These are phyloP conservation scores for Novumbra hubbsi DNA, from an alignment of 2,797 vertebrate species.

Conservation along the genomic window DNA sequence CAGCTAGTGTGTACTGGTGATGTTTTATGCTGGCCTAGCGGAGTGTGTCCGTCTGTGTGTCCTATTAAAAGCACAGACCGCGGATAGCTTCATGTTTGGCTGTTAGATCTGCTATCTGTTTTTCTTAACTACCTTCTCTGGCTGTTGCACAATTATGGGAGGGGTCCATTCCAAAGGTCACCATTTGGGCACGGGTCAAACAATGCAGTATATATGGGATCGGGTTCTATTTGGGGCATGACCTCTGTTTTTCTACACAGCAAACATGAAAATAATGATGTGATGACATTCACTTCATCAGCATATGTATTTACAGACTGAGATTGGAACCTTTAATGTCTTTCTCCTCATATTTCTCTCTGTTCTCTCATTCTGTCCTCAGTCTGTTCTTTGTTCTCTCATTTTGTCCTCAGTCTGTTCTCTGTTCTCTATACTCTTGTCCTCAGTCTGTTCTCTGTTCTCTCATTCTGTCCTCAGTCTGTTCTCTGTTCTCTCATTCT, in stretches of 20 bases:
- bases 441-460: background rate
- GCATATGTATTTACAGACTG: slow-evolving; percentile 20
- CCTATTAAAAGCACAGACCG: slow-evolving; percentile 19
- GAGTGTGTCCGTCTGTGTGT: background rate
- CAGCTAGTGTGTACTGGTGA: background rate
- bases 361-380: too few species aligned
- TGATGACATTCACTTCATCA: slow-evolving; percentile 10
- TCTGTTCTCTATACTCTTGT: background rate
- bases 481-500: background rate
- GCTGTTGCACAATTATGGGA: slow-evolving; percentile 55
- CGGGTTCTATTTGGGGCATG: too few species aligned
- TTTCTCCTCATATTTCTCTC: background rate
- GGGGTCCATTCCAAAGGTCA: background rate
- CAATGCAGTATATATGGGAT: too few species aligned
- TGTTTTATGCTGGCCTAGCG: background rate
- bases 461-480: too few species aligned
- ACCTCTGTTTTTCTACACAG: background rate
- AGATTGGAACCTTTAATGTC: background rate
- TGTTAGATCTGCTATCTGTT: slow-evolving; percentile 66
- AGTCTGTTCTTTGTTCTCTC: background rate
- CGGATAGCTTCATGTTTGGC: slow-evolving; percentile 57
- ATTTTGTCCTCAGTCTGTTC: background rate
- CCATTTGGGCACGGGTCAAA: too few species aligned
- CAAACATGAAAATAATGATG: background rate
- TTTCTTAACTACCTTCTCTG: slow-evolving; percentile 66